Base-by-base conservation (phyloP, 2,113 vertebrate genomes). In the Psettodes erumei region DNA sequence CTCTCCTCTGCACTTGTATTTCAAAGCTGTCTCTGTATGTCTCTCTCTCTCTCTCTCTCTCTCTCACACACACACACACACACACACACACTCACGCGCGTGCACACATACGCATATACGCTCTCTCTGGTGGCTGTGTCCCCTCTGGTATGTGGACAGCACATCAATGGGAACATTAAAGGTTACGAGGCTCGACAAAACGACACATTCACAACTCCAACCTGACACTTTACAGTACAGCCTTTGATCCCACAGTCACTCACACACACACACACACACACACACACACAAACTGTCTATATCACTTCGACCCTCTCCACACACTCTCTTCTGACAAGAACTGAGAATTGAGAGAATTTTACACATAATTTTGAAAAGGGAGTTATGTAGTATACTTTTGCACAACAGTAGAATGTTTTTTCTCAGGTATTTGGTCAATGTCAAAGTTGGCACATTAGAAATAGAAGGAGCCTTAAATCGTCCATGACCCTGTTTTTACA, bases 121-220 rank as follows among this genome's bases (percentile, higher is more conserved):
- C 69, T 56, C 58, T 16, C 71, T 78, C 70, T 51, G 54, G 25
- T 18, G 60, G 70, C 81, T 48, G 66, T 75, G 80, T 90, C 84
- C 82, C 82, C 79, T 86, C 81, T 83, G 71, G 84, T 88, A 76
- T 82, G 77, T 85, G 78, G 83, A 86, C 86, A 81, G 81, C 83
- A 91, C 85, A 89, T 91, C 90, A 91, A 87, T 88, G 74, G 72
- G 54, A 88, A 87, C 84, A 89, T 89, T 89, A 89, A 89, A 91
- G 87, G 87, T 89, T 89, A 88, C 83, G 88, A 90, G 82, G 55
- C 81, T 86, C 55, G 33, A 85, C 87, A 89, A 87, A 90, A 88
- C 81, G 75, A 81, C 81, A 86, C 80, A 68, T 86, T 90, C 82
- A 79, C 79, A 77, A 82, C 63, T 84, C 75, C 61, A 81, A 72